These are phyloP conservation scores for Sternarchorhynchus goeldii DNA, from an alignment of 2,797 vertebrate species.

Conservation along the genomic window DNA sequence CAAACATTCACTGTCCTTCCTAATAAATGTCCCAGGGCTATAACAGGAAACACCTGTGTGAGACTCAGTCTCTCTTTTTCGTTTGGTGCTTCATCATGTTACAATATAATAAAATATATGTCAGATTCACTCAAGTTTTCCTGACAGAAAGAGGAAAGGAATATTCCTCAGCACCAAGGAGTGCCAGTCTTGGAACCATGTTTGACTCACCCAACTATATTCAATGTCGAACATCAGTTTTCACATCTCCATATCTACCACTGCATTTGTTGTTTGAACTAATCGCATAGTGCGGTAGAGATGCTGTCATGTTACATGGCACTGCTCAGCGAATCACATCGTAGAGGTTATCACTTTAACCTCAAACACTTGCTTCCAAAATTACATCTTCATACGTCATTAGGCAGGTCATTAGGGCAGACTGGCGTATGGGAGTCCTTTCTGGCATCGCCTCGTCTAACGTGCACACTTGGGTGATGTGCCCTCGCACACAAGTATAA, in stretches of 20 bases:
- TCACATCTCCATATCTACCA: slow-evolving; percentile 27
- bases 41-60: slow-evolving; percentile 57
- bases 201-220: slow-evolving; percentile 15
- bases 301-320: neutral
- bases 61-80: slow-evolving; percentile 45
- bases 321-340: neutral
- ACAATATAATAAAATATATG: slow-evolving; percentile 51
- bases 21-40: slow-evolving; percentile 50
- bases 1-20: slow-evolving; percentile 53
- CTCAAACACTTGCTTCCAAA: slow-evolving; percentile 2
- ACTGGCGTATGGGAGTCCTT: slow-evolving; percentile 70
- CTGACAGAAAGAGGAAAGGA: slow-evolving; percentile 39
- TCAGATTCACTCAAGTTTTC: slow-evolving; percentile 50
- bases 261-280: slow-evolving; percentile 2
- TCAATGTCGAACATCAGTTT: neutral
- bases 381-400: slow-evolving; percentile 24
- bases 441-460: slow-evolving; percentile 64
- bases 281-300: neutral
- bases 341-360: slow-evolving; percentile 20
- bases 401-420: slow-evolving; percentile 40
- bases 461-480: slow-evolving; percentile 67
- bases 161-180: slow-evolving; percentile 34
- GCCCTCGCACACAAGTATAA: slow-evolving; percentile 73
- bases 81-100: slow-evolving; percentile 45
- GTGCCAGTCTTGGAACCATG: slow-evolving; percentile 30